phyloP scores from a whole-genome alignment of 2,888 invertebrate genomes.

The Crematogaster levior region DNA sequence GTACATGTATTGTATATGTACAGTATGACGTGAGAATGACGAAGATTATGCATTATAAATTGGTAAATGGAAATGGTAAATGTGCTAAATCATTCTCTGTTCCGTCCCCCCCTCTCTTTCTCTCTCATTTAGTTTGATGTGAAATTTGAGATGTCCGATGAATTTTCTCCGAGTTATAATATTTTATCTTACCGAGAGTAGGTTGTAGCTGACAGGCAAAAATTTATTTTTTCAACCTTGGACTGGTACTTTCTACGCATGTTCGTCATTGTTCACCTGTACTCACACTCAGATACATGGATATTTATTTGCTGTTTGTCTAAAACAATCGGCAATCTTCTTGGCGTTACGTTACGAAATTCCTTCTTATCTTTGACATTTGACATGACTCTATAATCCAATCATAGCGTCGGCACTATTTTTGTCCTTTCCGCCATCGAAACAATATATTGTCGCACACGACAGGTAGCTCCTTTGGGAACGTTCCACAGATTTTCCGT shows the following conservation, averaged over 20 bases:
- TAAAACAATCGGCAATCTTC: neutral
- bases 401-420: neutral
- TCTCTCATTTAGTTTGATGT: neutral
- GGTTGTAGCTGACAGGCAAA: neutral
- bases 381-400: neutral
- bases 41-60: conserved; percentile 20
- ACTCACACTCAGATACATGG: neutral
- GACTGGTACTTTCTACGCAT: neutral
- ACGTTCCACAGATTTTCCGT: conserved; percentile 32
- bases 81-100: conserved; percentile 6
- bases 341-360: neutral
- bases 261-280: neutral
- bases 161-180: neutral
- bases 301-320: neutral
- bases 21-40: neutral
- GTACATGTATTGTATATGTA: neutral
- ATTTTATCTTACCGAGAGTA: neutral
- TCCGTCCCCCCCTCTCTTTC: neutral
- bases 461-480: conserved; percentile 34
- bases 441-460: neutral
- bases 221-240: neutral
- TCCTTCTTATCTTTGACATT: conserved; percentile 1
- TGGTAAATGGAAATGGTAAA: no score
- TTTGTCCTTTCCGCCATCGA: conserved; percentile 6
- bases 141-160: neutral